These are phyloP conservation scores for Trogon melanurus DNA, from an alignment of 2,113 vertebrate genomes.

Conservation along the genomic window DNA sequence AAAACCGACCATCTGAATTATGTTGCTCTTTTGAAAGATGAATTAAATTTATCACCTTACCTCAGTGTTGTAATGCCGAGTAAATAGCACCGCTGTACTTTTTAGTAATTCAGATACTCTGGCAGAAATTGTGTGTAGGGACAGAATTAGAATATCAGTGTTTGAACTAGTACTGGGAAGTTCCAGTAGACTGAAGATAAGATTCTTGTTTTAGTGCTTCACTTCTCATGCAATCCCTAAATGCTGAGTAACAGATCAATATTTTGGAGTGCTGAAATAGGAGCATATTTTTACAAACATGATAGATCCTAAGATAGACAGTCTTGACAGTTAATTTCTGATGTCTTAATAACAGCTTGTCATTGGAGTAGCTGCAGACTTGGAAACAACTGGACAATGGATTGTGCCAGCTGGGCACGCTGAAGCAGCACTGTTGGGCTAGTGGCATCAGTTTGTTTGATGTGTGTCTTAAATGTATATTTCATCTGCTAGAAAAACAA, in stretches of 20 bases:
- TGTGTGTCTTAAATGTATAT: background rate
- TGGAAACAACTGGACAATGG: background rate
- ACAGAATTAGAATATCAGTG: background rate
- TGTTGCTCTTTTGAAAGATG: background rate
- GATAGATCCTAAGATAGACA: background rate
- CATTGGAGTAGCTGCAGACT: background rate
- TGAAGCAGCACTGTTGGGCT: background rate
- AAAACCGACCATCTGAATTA: background rate
- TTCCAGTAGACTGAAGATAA: background rate
- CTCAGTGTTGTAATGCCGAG: background rate
- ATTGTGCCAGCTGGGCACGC: background rate
- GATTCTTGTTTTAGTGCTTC: background rate
- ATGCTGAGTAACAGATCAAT: background rate
- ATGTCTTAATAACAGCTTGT: background rate
- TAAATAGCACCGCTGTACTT: background rate
- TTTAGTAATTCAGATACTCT: background rate
- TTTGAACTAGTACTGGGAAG: background rate
- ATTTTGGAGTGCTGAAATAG: background rate
- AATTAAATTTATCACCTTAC: background rate
- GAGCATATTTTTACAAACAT: background rate
- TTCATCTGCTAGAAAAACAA: background rate
- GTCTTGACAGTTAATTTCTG: background rate
- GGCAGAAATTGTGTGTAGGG: background rate
- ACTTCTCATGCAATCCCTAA: background rate
- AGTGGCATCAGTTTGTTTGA: background rate